phyloP scores from a whole-genome alignment of 2,888 invertebrate genomes.

The Elegia similella region DNA sequence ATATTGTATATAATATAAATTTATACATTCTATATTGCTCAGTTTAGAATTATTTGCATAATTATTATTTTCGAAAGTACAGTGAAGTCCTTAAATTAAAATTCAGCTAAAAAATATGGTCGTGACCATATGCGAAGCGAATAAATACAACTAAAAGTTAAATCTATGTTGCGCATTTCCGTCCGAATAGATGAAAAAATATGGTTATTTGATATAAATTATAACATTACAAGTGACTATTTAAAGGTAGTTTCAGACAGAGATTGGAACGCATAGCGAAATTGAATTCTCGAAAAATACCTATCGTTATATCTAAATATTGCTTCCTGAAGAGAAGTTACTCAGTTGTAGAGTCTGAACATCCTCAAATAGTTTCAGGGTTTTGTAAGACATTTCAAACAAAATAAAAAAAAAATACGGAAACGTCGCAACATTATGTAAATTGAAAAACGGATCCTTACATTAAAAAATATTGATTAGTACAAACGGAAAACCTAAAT shows the following conservation, averaged over 20 bases:
- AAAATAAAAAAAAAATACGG: constrained; percentile 21
- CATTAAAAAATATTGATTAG: constrained; percentile 51
- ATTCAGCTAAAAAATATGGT: constrained; percentile 5
- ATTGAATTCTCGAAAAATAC: too few relatives aligned
- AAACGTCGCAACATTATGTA: constrained; percentile 51
- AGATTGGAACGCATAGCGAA: too few relatives aligned
- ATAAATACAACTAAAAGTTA: constrained; percentile 49
- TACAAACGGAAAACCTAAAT: constrained; percentile 60
- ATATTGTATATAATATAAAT: constrained; percentile 38
- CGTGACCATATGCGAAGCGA: constrained; percentile 40
- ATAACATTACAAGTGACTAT: too few relatives aligned
- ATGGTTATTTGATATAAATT: too few relatives aligned
- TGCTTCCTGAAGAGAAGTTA: too few relatives aligned
- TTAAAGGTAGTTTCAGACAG: too few relatives aligned
- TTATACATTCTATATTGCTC: constrained; percentile 50
- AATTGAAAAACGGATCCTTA: constrained; percentile 43
- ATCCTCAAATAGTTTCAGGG: background rate
- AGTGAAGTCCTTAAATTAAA: constrained; percentile 2
- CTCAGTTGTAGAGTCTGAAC: too few relatives aligned
- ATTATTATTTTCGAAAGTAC: constrained; percentile 23
- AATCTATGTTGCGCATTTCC: constrained; percentile 33
- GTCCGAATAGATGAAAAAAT: background rate
- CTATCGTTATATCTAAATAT: too few relatives aligned
- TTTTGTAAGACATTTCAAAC: background rate
- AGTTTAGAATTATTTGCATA: constrained; percentile 35